A percentile compares a stretch with the other conserved stretches of the same genome.
Conservation (phyloP, 1,140 invertebrate genomes). For the Berghia stephanieae region DNA sequence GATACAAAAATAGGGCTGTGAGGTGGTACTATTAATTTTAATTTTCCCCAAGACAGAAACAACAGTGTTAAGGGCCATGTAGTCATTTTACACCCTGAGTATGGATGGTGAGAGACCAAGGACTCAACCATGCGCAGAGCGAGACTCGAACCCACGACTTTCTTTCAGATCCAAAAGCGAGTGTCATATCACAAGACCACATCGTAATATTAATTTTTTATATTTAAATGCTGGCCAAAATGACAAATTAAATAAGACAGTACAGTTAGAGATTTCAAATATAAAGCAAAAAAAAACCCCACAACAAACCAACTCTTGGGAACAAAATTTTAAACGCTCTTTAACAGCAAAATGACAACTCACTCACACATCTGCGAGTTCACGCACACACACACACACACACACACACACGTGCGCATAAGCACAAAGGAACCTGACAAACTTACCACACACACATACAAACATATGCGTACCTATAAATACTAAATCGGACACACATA, state of each 20-base stretch:
- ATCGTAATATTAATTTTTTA: neutral
- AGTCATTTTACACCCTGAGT: too few relatives aligned
- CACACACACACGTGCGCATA: slow-evolving; percentile 21
- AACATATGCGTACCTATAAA: neutral
- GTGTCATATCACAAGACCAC: too few relatives aligned
- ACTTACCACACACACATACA: neutral
- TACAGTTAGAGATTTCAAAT: neutral
- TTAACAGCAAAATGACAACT: too few relatives aligned
- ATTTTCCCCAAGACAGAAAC: too few relatives aligned
- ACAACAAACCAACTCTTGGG: neutral
- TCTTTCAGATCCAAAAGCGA: too few relatives aligned
- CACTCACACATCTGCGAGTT: neutral
- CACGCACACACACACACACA: neutral
- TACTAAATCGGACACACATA: neutral
- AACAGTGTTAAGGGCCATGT: too few relatives aligned
- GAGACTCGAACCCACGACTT: too few relatives aligned
- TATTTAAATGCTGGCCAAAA: neutral
- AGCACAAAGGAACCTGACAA: neutral
- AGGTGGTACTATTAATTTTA: too few relatives aligned
- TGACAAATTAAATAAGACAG: neutral
- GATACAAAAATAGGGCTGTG: too few relatives aligned
- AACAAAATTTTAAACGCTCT: neutral
- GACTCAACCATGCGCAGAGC: too few relatives aligned
- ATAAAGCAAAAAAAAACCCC: neutral
- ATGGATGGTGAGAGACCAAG: too few relatives aligned